Evolutionary conservation across 2,113 vertebrate genomes (phyloP).

Genomic region (Rhabdornis inornatus): DNA sequence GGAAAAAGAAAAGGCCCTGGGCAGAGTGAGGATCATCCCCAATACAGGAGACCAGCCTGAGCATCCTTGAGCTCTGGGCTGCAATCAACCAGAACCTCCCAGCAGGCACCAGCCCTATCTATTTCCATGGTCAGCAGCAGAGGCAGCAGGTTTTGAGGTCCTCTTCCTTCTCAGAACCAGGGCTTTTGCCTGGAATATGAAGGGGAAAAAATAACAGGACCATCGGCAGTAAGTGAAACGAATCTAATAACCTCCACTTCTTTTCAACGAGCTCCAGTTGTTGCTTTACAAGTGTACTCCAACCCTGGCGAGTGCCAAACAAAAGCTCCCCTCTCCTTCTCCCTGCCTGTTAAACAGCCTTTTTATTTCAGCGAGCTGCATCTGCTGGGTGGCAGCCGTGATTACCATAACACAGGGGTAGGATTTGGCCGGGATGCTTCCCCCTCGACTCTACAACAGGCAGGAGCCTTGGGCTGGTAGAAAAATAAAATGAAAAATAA

Average conservation of each 20-base stretch:
- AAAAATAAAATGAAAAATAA: neutral
- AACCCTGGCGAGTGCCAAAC: constrained; percentile 53
- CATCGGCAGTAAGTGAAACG: neutral
- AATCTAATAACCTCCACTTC: constrained; percentile 54
- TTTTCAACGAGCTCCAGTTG: constrained; percentile 57
- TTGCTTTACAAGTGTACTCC: constrained; percentile 70
- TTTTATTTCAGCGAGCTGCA: constrained; percentile 44
- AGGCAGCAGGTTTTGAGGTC: neutral
- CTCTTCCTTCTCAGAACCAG: neutral
- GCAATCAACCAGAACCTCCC: neutral
- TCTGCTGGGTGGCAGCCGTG: constrained; percentile 42
- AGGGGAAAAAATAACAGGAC: neutral
- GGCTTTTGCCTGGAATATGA: neutral
- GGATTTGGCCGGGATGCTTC: constrained; percentile 42
- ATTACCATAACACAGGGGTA: constrained; percentile 68
- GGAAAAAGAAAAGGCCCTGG: neutral
- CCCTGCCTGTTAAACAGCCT: constrained; percentile 47
- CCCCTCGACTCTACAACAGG: neutral
- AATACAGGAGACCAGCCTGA: neutral
- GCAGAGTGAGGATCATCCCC: neutral
- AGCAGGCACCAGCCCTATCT: neutral
- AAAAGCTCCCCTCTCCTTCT: constrained; percentile 57
- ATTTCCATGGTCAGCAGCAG: neutral
- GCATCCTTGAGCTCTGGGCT: neutral
- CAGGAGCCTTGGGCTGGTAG: neutral